Conservation (phyloP, 2,113 vertebrate genomes). For the Tragulus kanchil region DNA sequence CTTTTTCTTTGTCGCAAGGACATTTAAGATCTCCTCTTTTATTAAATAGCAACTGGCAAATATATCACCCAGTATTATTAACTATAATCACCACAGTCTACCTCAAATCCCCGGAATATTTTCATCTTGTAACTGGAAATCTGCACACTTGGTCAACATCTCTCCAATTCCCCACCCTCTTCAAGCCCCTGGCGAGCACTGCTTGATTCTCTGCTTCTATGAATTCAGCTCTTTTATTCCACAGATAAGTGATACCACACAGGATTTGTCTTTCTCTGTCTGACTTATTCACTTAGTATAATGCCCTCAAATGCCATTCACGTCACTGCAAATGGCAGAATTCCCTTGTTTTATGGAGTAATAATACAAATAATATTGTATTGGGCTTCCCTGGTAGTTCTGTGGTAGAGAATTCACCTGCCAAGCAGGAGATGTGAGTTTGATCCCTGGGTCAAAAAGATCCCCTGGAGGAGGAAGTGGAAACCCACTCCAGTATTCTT, state of each 20-base stretch:
- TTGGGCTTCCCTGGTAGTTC: too few relatives aligned
- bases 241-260: fast-evolving
- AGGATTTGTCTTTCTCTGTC: not conserved
- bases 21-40: too few relatives aligned
- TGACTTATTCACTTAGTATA: not conserved
- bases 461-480: too few relatives aligned
- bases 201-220: too few relatives aligned
- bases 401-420: too few relatives aligned
- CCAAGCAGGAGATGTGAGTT: too few relatives aligned
- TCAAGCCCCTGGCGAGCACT: not conserved
- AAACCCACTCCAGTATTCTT: too few relatives aligned
- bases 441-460: too few relatives aligned
- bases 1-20: not conserved
- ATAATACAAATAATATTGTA: too few relatives aligned
- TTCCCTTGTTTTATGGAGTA: not conserved
- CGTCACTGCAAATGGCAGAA: not conserved
- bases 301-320: not conserved
- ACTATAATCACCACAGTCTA: too few relatives aligned
- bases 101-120: not conserved
- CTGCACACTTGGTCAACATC: too few relatives aligned
- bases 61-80: not conserved
- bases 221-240: too few relatives aligned
- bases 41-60: not conserved
- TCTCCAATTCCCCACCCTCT: not conserved
- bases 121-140: not conserved